These are phyloP conservation scores for Drosophila sechellia DNA, from an alignment of 1,140 invertebrate species.

Conservation along the genomic window DNA sequence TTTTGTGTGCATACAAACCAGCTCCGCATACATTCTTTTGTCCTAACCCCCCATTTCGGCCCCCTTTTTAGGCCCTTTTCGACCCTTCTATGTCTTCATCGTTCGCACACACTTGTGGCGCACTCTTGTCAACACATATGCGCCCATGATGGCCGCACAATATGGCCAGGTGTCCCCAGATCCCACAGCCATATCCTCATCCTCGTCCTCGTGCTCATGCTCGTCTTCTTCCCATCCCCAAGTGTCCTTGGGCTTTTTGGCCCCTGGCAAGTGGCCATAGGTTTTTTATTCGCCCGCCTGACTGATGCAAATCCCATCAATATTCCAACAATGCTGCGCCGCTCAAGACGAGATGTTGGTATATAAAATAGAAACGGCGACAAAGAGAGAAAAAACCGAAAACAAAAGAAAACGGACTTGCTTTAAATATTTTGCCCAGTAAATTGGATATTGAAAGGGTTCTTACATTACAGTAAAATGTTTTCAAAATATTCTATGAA, in stretches of 20 bases:
- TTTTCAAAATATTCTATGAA: no score
- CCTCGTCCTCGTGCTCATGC: background rate
- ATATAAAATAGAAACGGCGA: conserved; percentile 2
- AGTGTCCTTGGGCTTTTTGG: conserved; percentile 10
- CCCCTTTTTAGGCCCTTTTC: background rate
- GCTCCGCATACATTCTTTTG: background rate
- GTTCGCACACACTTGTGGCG: conserved; percentile 37
- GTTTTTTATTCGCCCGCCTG: conserved; percentile 3
- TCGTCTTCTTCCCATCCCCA: background rate
- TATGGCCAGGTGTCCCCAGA: conserved; percentile 21
- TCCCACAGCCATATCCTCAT: background rate
- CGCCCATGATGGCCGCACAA: conserved; percentile 20
- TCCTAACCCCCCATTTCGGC: background rate
- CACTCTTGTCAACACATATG: conserved; percentile 37
- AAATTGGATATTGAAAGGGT: background rate
- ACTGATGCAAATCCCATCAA: conserved; percentile 49
- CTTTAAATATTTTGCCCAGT: background rate
- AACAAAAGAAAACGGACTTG: background rate
- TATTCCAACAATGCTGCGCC: conserved; percentile 24
- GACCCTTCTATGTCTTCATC: conserved; percentile 4
- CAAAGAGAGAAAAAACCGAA: background rate
- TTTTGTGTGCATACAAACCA: conserved; percentile 12
- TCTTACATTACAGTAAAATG: no score
- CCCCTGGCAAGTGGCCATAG: conserved; percentile 21
- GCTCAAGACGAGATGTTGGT: conserved; percentile 2